Evolutionary conservation across 1,140 invertebrate genomes (phyloP), one percentile per base, ranked within the genome.

Genomic region (Drosophila mojavensis): DNA sequence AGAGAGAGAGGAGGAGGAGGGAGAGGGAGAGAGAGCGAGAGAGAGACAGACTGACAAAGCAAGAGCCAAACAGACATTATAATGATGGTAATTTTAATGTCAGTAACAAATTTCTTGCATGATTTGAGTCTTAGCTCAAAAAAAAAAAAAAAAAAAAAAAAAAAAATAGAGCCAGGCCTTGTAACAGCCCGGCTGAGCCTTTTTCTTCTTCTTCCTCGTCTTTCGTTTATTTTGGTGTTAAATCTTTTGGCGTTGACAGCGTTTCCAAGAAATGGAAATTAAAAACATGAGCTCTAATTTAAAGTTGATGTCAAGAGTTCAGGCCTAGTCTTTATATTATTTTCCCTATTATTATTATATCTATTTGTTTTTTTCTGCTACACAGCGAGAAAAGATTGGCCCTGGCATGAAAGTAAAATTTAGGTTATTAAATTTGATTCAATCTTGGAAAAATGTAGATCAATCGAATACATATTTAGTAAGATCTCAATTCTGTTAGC

Each of bases 81-180:
- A 88, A 88, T 88, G 83, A 88, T 88, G 83, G 83, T 88, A 88
- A 88, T 88, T 88, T 88, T 80, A 68, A 80, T 88, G 83, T 88
- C 83, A 88, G 83, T 88, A 88, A 88, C 83, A 88, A 88, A 88
- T 88, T 88, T 88, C 83, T 88, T 83, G 83, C 83, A 78, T 88
- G 83, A 88, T 88, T 86, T 86, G 82, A 75, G 69, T 64, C 78
- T 85, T 55, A 36, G n/a, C 43, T 20, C 43, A 17, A 47, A 45
- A 43, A 1, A n/a, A 0, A 13, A 1, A 1, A 15, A 17, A 47
- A 45, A 43, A 1, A n/a, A 0, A 13, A 1, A 1, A 15, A 45
- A 17, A 15, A 17, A 47, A 39, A 39, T 2, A 2, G 6, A 39
- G 11, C 10, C 36, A 39, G 47, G 78, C 63, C 79, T 55, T 75